phyloP scores from a whole-genome alignment of 1,140 invertebrate genomes.

The Bilobella aurantiaca region DNA sequence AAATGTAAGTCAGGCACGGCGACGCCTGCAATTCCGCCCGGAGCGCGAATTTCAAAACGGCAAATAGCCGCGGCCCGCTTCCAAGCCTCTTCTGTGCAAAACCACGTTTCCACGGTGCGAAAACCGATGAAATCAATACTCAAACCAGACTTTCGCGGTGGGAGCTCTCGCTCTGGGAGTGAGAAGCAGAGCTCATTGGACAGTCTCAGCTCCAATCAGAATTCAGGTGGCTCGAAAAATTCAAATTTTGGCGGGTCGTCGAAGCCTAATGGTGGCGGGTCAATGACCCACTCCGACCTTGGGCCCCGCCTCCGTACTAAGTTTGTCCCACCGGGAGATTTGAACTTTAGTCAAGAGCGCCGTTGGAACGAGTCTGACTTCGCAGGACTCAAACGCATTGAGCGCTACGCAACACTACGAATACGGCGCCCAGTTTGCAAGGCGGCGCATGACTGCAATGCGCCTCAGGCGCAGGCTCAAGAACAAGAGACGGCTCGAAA shows the following conservation, averaged over 20 bases:
- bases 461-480: no score
- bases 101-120: conserved; percentile 16
- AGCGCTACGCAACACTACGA: conserved; percentile 30
- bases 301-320: conserved; percentile 17
- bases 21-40: conserved; percentile 19
- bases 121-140: conserved; percentile 32
- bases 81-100: no score
- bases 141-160: conserved; percentile 21
- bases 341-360: no score
- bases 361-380: no score
- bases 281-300: conserved; percentile 27
- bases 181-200: conserved; percentile 32
- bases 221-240: no score
- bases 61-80: not conserved
- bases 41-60: conserved; percentile 20
- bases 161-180: conserved; percentile 29
- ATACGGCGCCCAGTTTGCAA: no score
- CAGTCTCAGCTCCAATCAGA: conserved; percentile 19
- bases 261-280: no score
- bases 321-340: no score
- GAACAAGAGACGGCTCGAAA: no score
- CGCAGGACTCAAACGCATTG: conserved; percentile 28
- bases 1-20: conserved; percentile 25
- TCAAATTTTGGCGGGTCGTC: no score
- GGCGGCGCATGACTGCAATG: no score